These are phyloP conservation scores for Siniperca chuatsi DNA, from an alignment of 2,113 vertebrate species.

Conservation along the genomic window DNA sequence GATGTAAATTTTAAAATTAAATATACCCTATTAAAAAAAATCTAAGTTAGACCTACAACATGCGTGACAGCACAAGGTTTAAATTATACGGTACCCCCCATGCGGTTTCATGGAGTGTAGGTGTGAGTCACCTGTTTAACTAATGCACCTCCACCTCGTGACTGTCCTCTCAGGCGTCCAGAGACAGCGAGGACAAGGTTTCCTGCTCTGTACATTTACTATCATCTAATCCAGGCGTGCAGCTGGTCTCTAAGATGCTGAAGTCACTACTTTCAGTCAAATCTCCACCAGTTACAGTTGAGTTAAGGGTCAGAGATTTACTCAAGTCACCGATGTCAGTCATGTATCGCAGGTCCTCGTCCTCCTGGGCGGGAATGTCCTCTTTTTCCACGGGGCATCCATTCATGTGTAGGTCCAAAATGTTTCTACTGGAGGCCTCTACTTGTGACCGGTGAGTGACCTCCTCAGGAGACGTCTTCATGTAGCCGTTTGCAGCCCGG, in stretches of 20 bases:
- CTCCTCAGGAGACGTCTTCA: conserved; percentile 21
- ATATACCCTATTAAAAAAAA: neutral
- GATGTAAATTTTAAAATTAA: conserved; percentile 10
- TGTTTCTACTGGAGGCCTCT: conserved; percentile 21
- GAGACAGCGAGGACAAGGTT: conserved; percentile 1
- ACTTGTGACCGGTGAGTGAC: conserved; percentile 13
- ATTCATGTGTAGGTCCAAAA: conserved; percentile 48
- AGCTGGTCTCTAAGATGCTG: conserved; percentile 60
- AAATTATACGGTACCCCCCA: too few species aligned
- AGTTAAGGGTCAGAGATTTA: conserved; percentile 28
- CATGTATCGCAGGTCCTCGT: neutral
- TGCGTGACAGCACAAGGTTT: neutral
- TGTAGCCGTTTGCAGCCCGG: conserved; percentile 9
- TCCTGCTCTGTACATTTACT: conserved; percentile 20
- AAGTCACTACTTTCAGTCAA: conserved; percentile 66
- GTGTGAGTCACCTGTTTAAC: neutral
- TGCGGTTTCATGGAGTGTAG: neutral
- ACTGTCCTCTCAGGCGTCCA: conserved; percentile 38
- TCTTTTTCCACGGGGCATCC: conserved; percentile 1
- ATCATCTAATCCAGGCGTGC: neutral
- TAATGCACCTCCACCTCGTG: conserved; percentile 36
- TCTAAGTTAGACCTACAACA: neutral
- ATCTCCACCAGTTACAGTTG: conserved; percentile 14
- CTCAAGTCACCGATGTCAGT: neutral
- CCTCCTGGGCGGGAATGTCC: conserved; percentile 3